Evolutionary conservation across 2,888 invertebrate genomes (phyloP), one percentile per base, ranked within the genome.

Genomic region (Chelonus formosanus): DNA sequence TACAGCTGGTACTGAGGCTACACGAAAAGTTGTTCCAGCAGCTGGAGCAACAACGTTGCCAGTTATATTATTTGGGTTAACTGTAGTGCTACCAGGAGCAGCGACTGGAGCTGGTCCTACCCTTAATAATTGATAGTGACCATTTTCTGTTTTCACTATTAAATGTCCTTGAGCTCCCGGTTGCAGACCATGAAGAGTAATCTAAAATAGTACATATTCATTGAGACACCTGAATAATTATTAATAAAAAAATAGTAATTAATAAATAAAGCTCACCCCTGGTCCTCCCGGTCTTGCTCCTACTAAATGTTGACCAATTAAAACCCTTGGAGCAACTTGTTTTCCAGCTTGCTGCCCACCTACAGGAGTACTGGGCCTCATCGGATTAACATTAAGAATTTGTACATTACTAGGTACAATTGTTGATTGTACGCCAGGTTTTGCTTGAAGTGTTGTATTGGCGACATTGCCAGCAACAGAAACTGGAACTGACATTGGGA

Each of bases 121-220:
- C 84, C 96, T 90, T 82, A 97, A 88, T 84, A 97, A 88, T 86
- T 97, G 96, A 86, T 93, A 94, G 85, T 96, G 95, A 81, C 97
- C 97, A 88, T 94, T 96, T 87, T 97, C 97, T 82, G 97, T 97
- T 89, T 96, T 97, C 85, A 97, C 89, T 84, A 97, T 89, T 85
- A 97, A 89, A 84, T 96, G 94, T 70, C 92, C 91, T 85, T 93
- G 94, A 85, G 95, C 93, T 36, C 86, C 86, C 75, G 93, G 91
- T 86, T 93, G 95, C 75, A 94, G 89, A 83, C 92, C 91, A 85
- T 93, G 93, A 80, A 95, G 88, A 82, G 94, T 94, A 94, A 86
- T 95, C 89, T 80, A 95, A 95, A 87, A 95, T 92, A 91, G 93
- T 90, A 20, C 20, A 20, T 20, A 1, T 20, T 20, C 20, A 20